phyloP scores from a whole-genome alignment of 2,113 vertebrate genomes.

The Larimichthys crocea region DNA sequence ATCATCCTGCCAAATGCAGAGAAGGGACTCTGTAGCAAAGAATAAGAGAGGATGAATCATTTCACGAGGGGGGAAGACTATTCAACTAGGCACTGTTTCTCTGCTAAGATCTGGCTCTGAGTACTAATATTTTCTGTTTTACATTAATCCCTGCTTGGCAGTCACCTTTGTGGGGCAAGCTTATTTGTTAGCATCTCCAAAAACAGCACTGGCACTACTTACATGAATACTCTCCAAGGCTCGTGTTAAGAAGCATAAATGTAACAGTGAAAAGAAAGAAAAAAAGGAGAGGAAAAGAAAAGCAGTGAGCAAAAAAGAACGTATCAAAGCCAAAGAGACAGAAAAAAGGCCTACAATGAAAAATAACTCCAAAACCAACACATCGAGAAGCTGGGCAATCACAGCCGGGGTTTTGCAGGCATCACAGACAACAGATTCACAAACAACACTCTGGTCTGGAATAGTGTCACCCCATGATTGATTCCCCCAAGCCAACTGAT shows the following conservation, averaged over 20 bases:
- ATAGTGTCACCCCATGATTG: constrained; percentile 79
- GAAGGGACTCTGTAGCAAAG: constrained; percentile 34
- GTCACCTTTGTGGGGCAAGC: constrained; percentile 61
- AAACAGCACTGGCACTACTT: constrained; percentile 61
- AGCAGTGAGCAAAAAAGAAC: not conserved
- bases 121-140: constrained; percentile 60
- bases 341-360: constrained; percentile 67
- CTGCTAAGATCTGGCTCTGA: constrained; percentile 43
- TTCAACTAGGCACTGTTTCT: constrained; percentile 41
- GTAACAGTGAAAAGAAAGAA: constrained; percentile 36
- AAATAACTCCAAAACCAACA: constrained; percentile 79
- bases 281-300: not conserved
- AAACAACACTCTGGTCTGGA: constrained; percentile 74
- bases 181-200: constrained; percentile 62
- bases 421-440: constrained; percentile 78
- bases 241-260: constrained; percentile 52
- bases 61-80: constrained; percentile 19
- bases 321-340: constrained; percentile 55
- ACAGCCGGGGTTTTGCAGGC: constrained; percentile 71
- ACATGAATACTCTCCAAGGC: constrained; percentile 64
- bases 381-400: constrained; percentile 77
- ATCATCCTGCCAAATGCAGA: constrained; percentile 40
- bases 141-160: constrained; percentile 64
- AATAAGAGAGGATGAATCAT: constrained; percentile 50
- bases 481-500: constrained; percentile 77